Conservation (phyloP, 2,888 invertebrate species). For the Apodemia hepburni region DNA sequence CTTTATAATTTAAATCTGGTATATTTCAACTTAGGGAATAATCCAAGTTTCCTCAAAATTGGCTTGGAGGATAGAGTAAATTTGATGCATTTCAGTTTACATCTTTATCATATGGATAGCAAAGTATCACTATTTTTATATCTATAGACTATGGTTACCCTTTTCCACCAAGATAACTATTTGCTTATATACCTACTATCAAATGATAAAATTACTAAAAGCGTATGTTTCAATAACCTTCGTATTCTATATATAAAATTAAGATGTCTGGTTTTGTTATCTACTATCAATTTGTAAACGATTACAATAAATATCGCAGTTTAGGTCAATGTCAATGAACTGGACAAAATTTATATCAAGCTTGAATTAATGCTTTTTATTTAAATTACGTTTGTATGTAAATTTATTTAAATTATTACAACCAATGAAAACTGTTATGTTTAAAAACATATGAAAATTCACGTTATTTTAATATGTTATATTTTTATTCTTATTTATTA, state of each 20-base stretch:
- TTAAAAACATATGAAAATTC: not conserved
- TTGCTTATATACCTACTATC: too few relatives aligned
- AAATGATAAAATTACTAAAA: not conserved
- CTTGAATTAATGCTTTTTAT: not conserved
- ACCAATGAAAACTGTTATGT: not conserved
- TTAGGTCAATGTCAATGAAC: conserved; percentile 8
- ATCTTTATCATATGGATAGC: too few relatives aligned
- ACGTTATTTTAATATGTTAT: not conserved
- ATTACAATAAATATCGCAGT: not conserved
- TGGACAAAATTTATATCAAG: not conserved
- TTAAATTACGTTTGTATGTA: not conserved
- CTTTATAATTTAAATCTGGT: too few relatives aligned
- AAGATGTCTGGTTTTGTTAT: conserved; percentile 4
- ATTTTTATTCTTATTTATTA: too few relatives aligned
- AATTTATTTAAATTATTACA: not conserved
- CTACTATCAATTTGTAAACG: not conserved
- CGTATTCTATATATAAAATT: not conserved
- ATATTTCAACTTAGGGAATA: too few relatives aligned
- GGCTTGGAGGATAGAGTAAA: too few relatives aligned
- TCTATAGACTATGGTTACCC: too few relatives aligned
- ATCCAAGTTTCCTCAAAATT: too few relatives aligned
- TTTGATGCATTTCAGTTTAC: too few relatives aligned
- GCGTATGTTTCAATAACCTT: not conserved
- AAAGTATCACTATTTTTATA: too few relatives aligned
- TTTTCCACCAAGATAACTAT: too few relatives aligned